Evolutionary conservation across 2,113 vertebrate species (phyloP).

Genomic region (Rhea pennata): DNA sequence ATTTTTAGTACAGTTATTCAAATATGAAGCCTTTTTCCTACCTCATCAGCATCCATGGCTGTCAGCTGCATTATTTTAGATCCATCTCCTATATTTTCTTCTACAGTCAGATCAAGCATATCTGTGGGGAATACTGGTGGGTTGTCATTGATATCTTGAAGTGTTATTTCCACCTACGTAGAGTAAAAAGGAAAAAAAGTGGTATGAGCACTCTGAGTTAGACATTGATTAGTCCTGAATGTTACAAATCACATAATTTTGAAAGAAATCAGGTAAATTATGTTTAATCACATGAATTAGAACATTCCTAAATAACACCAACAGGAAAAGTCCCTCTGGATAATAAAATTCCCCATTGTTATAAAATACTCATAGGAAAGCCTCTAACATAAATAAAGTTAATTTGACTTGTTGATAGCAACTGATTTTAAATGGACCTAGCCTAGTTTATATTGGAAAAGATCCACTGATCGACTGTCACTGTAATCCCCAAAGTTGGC

Average conservation of each 20-base stretch:
- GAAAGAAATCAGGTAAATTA: constrained; percentile 2
- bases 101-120: constrained; percentile 91
- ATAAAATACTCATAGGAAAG: constrained; percentile 45
- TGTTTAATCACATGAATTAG: constrained; percentile 24
- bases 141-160: constrained; percentile 98
- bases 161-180: constrained; percentile 94
- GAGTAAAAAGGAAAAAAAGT: constrained; percentile 1
- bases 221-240: neutral
- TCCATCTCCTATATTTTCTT: constrained; percentile 95
- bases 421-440: constrained; percentile 59
- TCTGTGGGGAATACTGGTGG: constrained; percentile 95
- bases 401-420: constrained; percentile 65
- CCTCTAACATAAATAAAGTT: constrained; percentile 61
- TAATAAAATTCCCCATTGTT: constrained; percentile 57
- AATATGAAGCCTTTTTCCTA: constrained; percentile 62
- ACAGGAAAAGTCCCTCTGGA: neutral
- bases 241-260: constrained; percentile 17
- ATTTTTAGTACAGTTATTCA: neutral
- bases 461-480: constrained; percentile 59
- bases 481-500: constrained; percentile 52
- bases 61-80: constrained; percentile 96
- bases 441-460: constrained; percentile 71
- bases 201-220: neutral
- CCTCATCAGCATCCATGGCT: constrained; percentile 96
- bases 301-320: constrained; percentile 21